These are phyloP conservation scores for Eciton burchellii DNA, from an alignment of 1,140 invertebrate genomes.

Conservation along the genomic window DNA sequence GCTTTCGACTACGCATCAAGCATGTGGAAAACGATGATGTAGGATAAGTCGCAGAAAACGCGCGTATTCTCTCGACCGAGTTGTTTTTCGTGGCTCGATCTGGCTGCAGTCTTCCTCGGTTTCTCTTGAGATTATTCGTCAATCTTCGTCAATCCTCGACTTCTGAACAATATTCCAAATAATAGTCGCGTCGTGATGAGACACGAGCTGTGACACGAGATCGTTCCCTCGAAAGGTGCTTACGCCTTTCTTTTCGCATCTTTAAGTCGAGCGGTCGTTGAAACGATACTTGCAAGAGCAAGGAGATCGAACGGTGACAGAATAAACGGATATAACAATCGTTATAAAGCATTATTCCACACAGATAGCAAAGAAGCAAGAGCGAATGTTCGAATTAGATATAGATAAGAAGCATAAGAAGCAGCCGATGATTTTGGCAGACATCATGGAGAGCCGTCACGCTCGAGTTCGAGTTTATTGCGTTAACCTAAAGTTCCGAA, in stretches of 20 bases:
- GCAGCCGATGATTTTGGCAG: neutral
- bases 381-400: conserved; percentile 27
- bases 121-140: neutral
- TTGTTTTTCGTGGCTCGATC: neutral
- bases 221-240: neutral
- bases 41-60: conserved; percentile 8
- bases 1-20: neutral
- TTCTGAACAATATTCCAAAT: neutral
- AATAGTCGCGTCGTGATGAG: neutral
- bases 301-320: conserved; percentile 34
- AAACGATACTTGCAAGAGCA: conserved; percentile 14
- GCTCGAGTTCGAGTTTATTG: neutral
- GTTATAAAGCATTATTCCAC: conserved; percentile 26
- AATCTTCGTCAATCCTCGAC: neutral
- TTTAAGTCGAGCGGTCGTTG: conserved; percentile 33
- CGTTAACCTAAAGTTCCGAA: neutral
- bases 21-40: conserved; percentile 15
- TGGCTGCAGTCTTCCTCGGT: neutral
- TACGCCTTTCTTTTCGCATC: neutral
- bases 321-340: conserved; percentile 35
- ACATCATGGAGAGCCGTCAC: neutral
- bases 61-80: neutral
- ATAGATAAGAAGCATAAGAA: neutral
- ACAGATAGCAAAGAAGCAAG: conserved; percentile 1
- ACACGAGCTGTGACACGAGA: too few relatives aligned